A percentile compares a stretch with the other conserved stretches of the same genome.
Evolutionary conservation across 2,888 invertebrate species (phyloP).

Genomic region (Sturmia bella): DNA sequence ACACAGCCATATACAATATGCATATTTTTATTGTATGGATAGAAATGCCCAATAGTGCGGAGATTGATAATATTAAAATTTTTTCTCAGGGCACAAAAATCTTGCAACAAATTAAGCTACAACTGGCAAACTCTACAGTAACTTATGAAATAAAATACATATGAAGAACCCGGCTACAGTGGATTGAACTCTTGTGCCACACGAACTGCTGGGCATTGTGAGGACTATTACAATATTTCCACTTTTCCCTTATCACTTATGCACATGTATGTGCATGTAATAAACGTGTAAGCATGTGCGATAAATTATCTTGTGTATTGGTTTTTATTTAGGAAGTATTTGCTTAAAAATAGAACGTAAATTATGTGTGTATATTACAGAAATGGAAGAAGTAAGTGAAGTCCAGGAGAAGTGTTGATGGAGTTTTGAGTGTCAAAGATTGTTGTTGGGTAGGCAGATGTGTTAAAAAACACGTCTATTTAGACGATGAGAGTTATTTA

Average conservation of each 20-base stretch:
- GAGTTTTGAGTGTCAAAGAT: conserved; percentile 43
- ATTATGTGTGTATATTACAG: conserved; percentile 8
- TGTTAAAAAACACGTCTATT: conserved; percentile 54
- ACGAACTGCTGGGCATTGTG: conserved; percentile 7
- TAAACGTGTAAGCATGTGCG: conserved; percentile 78
- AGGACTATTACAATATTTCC: conserved; percentile 21
- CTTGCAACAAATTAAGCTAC: too few species aligned
- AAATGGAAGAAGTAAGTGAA: background rate
- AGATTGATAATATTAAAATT: too few species aligned
- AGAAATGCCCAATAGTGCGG: background rate
- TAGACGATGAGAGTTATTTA: conserved; percentile 69
- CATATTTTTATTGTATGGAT: conserved; percentile 25
- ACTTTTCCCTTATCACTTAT: conserved; percentile 15
- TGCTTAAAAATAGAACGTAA: conserved; percentile 49
- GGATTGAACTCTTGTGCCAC: background rate
- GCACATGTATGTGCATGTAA: conserved; percentile 25
- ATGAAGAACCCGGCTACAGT: background rate
- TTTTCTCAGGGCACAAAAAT: too few species aligned
- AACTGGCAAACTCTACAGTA: too few species aligned
- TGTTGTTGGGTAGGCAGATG: conserved; percentile 28
- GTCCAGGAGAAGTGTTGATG: conserved; percentile 52
- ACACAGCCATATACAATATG: conserved; percentile 12
- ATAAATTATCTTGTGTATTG: conserved; percentile 77
- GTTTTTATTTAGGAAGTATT: conserved; percentile 53
- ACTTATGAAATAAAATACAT: too few species aligned